Conservation (phyloP, 1,140 invertebrate genomes). For the Leptonema lineaticorne region DNA sequence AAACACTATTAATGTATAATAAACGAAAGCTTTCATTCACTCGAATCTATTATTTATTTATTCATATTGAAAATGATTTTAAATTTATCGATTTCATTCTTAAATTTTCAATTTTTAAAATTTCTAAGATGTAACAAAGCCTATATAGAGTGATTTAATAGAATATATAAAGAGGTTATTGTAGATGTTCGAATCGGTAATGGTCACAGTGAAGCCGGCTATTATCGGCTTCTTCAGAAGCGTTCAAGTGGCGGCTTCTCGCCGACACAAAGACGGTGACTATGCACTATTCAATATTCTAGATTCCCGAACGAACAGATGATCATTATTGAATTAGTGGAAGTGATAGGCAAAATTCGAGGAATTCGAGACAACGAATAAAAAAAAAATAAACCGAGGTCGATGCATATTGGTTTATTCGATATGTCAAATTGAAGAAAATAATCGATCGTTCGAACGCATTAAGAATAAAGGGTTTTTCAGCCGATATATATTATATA, state of each 20-base stretch:
- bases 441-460: background rate
- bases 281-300: constrained; percentile 34
- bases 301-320: constrained; percentile 30
- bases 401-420: background rate
- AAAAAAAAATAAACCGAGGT: background rate
- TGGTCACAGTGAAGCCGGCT: constrained; percentile 22
- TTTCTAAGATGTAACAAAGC: too few species aligned
- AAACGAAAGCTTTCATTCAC: too few species aligned
- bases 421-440: background rate
- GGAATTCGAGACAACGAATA: constrained; percentile 23
- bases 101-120: background rate
- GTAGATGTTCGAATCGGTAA: constrained; percentile 20
- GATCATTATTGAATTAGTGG: constrained; percentile 42
- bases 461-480: too few species aligned
- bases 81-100: too few species aligned
- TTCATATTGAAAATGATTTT: too few species aligned
- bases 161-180: background rate
- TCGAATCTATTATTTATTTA: too few species aligned
- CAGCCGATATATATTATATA: too few species aligned
- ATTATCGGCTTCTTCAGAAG: constrained; percentile 31
- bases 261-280: constrained; percentile 36
- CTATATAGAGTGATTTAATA: too few species aligned
- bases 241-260: constrained; percentile 5
- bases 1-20: too few species aligned
- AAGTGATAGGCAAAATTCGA: constrained; percentile 40